A percentile compares a stretch with the other conserved stretches of the same genome.
Evolutionary conservation across 2,113 vertebrate species (phyloP).

Genomic region (Mixornis gularis): DNA sequence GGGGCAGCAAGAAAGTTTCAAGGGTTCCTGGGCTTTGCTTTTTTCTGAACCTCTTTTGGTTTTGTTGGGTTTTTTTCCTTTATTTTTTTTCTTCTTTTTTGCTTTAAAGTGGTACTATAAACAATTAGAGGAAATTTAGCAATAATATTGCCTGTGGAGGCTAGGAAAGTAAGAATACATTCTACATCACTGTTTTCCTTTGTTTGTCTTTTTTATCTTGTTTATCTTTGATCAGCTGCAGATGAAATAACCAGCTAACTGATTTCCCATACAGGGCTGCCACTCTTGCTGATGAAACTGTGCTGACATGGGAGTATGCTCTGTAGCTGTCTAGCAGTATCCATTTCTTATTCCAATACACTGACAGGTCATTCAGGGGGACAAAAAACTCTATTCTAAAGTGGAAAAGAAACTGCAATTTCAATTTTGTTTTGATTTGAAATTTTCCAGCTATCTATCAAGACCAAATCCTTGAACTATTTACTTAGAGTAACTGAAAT

Average conservation of each 20-base stretch:
- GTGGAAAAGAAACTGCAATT: slow-evolving; percentile 38
- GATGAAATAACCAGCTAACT: slow-evolving; percentile 50
- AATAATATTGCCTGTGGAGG: background rate
- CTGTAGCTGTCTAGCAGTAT: slow-evolving; percentile 18
- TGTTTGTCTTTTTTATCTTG: slow-evolving; percentile 46
- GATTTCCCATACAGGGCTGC: slow-evolving; percentile 33
- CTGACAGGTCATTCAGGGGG: slow-evolving; percentile 29
- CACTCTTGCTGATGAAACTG: slow-evolving; percentile 17
- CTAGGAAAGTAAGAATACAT: slow-evolving; percentile 15
- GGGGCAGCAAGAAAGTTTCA: background rate
- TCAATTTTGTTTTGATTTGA: slow-evolving; percentile 63
- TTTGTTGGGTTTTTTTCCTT: background rate
- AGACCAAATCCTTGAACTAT: slow-evolving; percentile 69
- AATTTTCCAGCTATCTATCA: slow-evolving; percentile 60
- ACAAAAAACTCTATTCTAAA: slow-evolving; percentile 34
- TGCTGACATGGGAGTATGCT: slow-evolving; percentile 17
- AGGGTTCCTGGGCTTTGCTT: background rate
- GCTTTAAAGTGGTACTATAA: slow-evolving; percentile 11
- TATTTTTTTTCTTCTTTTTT: background rate
- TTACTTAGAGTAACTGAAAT: slow-evolving; percentile 76
- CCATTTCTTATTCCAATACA: slow-evolving; percentile 41
- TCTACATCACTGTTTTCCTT: slow-evolving; percentile 27
- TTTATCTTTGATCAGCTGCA: slow-evolving; percentile 57
- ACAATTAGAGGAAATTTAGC: slow-evolving; percentile 34
- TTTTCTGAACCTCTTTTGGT: background rate